Base-by-base conservation (phyloP, 2,113 vertebrate genomes). In the Chloroceryle aenea region DNA sequence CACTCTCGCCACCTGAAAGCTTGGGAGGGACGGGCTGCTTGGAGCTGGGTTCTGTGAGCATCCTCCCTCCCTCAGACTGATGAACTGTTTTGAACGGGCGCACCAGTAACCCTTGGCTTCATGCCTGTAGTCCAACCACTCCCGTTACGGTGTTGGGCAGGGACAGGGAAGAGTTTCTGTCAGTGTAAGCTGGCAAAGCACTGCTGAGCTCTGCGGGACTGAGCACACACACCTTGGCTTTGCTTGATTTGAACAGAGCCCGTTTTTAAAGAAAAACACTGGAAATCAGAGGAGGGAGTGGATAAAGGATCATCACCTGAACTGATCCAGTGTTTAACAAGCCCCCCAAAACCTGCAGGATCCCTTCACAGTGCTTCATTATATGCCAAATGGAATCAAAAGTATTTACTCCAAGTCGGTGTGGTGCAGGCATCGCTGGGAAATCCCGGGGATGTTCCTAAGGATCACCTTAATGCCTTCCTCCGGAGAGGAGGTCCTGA, bases 401-500 rank as follows among this genome's bases (percentile, higher is more conserved):
- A 94, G 87, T 58, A 84, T 85, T 96, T 48, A 75, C 81, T 71
- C 14, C 7, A 77, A 87, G 93, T 84, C 63, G 67, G 61, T 26
- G 34, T 22, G 18, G 38, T 12, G 9, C 75, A 45, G 86, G 78
- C 81, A 29, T 26, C 67, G 18, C 6, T 7, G 38, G 81, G 81
- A 77, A 91, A 79, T 32, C 64, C 62, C 59, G 29, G 83, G 32
- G 19, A 73, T 2, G 6, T 43, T 93, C 95, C 66, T 7, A 9
- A 87, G 88, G 94, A 86, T 59, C 89, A 47, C 53, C 79, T 62
- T 38, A 52, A 58, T 23, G 53, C 83, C 88, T 89, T 91, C 50
- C 42, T 19, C 95, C 22, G 50, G 63, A 32, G 55, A 95, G 84
- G 87, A 52, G 75, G n/a, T 90, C 76, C 93, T 78, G 95, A 69